A percentile compares a stretch with the other conserved stretches of the same genome.
Evolutionary conservation across 2,888 invertebrate genomes (phyloP).

Genomic region (Chironomus riparius): DNA sequence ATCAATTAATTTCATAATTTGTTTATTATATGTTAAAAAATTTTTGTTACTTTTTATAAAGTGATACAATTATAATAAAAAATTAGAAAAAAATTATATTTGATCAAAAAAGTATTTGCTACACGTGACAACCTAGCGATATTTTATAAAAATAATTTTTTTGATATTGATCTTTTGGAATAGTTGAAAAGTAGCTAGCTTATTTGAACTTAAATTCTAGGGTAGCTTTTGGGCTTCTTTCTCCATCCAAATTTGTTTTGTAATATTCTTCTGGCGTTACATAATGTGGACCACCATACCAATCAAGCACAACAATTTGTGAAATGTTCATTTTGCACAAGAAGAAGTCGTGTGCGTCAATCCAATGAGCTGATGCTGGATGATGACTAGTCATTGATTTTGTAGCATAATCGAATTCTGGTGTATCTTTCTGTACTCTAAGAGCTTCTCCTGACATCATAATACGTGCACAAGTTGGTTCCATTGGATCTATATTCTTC

Average conservation of each 20-base stretch:
- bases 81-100: no score
- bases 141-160: no score
- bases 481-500: slow-evolving; percentile 39
- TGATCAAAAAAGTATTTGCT: no score
- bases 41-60: no score
- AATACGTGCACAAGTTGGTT: slow-evolving; percentile 39
- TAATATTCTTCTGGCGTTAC: slow-evolving; percentile 34
- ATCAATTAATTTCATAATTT: no score
- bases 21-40: neutral
- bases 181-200: no score
- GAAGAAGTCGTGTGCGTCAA: slow-evolving; percentile 57
- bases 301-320: slow-evolving; percentile 67
- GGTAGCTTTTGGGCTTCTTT: neutral
- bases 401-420: slow-evolving; percentile 33
- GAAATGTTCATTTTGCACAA: slow-evolving; percentile 66
- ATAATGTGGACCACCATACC: slow-evolving; percentile 63
- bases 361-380: slow-evolving; percentile 38
- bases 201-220: neutral
- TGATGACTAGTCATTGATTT: slow-evolving; percentile 36
- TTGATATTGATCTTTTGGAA: no score
- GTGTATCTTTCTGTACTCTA: slow-evolving; percentile 32
- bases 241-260: slow-evolving; percentile 30
- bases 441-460: slow-evolving; percentile 37
- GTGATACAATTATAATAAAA: no score
- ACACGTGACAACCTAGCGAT: no score